Conservation (phyloP, 2,113 vertebrate species). For the Theristicus caerulescens region DNA sequence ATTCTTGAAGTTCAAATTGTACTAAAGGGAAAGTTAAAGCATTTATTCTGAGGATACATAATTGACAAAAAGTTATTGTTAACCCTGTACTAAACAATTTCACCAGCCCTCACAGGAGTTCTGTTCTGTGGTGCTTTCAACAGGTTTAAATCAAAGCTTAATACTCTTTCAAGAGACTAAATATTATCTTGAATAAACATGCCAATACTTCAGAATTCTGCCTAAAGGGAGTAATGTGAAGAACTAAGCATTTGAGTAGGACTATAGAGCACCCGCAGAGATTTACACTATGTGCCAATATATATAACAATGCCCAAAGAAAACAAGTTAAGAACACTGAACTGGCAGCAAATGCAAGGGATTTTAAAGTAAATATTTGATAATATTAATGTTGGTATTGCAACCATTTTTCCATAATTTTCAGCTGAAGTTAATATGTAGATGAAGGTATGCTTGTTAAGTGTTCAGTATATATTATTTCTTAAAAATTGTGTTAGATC, state of each 20-base stretch:
- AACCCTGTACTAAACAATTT: background rate
- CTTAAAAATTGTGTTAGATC: background rate
- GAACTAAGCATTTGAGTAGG: conserved; percentile 23
- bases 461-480: background rate
- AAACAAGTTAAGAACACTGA: conserved; percentile 7
- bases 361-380: background rate
- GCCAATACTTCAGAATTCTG: conserved; percentile 51
- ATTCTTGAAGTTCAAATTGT: background rate
- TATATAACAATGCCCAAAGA: background rate
- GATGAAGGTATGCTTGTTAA: background rate
- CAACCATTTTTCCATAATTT: background rate
- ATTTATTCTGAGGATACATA: background rate
- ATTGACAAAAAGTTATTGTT: background rate
- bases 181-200: conserved; percentile 60
- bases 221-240: background rate
- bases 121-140: conserved; percentile 55
- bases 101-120: conserved; percentile 1
- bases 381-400: background rate
- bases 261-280: background rate
- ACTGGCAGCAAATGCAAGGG: background rate
- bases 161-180: conserved; percentile 59
- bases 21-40: background rate
- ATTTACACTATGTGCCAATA: background rate
- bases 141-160: conserved; percentile 60
- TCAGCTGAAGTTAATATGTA: background rate